These are phyloP conservation scores for Corythaeola cristata DNA, from an alignment of 2,113 vertebrate species.

Conservation along the genomic window DNA sequence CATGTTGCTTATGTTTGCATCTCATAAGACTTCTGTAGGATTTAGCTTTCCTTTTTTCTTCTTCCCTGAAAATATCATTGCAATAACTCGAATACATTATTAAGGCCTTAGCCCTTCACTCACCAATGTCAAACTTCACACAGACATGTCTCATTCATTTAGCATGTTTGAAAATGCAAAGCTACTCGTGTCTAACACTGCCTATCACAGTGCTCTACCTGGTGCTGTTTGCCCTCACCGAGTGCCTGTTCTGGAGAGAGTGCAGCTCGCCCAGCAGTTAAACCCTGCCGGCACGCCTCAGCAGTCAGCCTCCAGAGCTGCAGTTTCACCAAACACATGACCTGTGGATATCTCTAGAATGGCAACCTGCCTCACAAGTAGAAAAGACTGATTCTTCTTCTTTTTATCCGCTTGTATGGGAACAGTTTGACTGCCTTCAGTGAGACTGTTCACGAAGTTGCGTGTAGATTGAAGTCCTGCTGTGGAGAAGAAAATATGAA, in stretches of 20 bases:
- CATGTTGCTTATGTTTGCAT: neutral
- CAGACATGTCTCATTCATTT: neutral
- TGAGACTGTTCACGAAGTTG: neutral
- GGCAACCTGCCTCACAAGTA: neutral
- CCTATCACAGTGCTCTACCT: neutral
- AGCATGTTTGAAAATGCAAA: neutral
- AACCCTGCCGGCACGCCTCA: neutral
- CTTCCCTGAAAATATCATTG: neutral
- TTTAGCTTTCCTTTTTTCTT: neutral
- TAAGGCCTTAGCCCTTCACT: neutral
- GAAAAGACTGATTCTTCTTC: neutral
- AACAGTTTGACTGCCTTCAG: neutral
- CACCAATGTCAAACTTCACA: neutral
- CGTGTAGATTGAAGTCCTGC: neutral
- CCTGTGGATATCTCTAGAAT: neutral
- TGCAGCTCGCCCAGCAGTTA: neutral
- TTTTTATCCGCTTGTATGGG: neutral
- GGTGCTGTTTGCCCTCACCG: neutral
- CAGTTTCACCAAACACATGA: neutral
- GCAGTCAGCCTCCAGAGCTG: neutral
- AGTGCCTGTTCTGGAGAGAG: neutral
- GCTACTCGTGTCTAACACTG: neutral
- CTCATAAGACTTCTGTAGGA: neutral
- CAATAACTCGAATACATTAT: neutral
- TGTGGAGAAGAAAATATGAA: neutral